Evolutionary conservation across 2,797 vertebrate species (phyloP), one percentile per base, ranked within the genome.

Genomic region (Fringilla coelebs): DNA sequence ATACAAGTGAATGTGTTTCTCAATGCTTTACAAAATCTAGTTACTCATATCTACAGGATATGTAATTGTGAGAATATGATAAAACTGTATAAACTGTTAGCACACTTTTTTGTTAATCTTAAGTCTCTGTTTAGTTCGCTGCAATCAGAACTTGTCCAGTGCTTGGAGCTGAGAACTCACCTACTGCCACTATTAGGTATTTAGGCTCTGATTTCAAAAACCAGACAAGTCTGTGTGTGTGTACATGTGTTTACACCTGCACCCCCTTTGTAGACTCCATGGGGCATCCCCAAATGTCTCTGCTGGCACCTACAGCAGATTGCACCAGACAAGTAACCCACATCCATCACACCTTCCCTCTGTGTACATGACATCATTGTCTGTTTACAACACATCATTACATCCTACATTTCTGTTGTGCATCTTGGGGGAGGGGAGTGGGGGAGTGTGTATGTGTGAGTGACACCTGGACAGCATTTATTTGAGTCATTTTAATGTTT

Each of bases 171-270:
- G 51, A 74, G 61, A 94, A 72, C 17, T 79, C 21, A 25, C 10
- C 5, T 43, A 13, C 5, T 78, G 20, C 31, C 20, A 22, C 29
- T 82, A 16, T 40, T 40, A 54, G 20, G 13, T 71, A 41, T 78
- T 81, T 54, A 68, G 55, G 51, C 17, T 90, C 40, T 68, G 36
- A 9, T 82, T 88, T 62, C 3, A 62, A 60, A 85, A 71, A 43
- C 13, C 17, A 60, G 8, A 45, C 0, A 2, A 6, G 12, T 26
- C 22, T 9, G 3, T 9, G 3, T n/a, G 2, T 40, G 32, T 88
- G 17, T 78, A 9, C 15, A 2, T 54, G 3, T 52, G 19, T 9
- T 40, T 38, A 25, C 34, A 79, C 5, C 2, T 7, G 3, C 16
- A 43, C 4, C 3, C 13, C 38, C 16, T 43, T 76, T 52, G 26